Evolutionary conservation across 2,888 invertebrate species (phyloP).

Genomic region (Stenodema calcarata): DNA sequence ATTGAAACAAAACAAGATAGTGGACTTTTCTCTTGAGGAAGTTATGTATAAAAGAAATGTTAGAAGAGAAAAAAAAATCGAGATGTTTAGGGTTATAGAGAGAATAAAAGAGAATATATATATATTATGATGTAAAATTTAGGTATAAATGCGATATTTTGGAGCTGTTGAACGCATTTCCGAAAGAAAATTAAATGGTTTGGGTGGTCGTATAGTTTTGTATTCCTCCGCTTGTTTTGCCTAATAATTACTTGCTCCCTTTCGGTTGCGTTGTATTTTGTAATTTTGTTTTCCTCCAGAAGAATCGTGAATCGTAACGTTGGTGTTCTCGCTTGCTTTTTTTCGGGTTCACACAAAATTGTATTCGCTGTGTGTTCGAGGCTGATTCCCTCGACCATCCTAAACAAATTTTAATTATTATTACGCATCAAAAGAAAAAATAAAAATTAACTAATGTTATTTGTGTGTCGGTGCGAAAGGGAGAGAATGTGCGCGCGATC

Average conservation of each 20-base stretch:
- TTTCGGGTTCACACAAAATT: background rate
- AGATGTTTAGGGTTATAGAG: slow-evolving; percentile 36
- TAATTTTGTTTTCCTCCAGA: background rate
- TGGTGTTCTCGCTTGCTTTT: background rate
- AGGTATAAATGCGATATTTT: slow-evolving; percentile 42
- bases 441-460: background rate
- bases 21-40: background rate
- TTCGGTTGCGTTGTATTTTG: background rate
- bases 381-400: background rate
- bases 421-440: background rate
- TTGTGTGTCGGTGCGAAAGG: background rate
- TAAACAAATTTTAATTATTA: background rate
- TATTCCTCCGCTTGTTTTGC: slow-evolving; percentile 26
- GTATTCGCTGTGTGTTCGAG: background rate
- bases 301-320: background rate
- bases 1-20: slow-evolving; percentile 1
- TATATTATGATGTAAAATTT: slow-evolving; percentile 38
- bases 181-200: slow-evolving; percentile 30
- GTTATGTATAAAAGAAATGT: slow-evolving; percentile 34
- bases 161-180: slow-evolving; percentile 27
- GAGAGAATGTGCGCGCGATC: background rate
- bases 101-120: slow-evolving; percentile 39
- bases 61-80: slow-evolving; percentile 12
- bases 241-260: background rate
- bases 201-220: slow-evolving; percentile 43